phyloP scores from a whole-genome alignment of 2,113 vertebrate genomes.

The Dipodomys merriami region DNA sequence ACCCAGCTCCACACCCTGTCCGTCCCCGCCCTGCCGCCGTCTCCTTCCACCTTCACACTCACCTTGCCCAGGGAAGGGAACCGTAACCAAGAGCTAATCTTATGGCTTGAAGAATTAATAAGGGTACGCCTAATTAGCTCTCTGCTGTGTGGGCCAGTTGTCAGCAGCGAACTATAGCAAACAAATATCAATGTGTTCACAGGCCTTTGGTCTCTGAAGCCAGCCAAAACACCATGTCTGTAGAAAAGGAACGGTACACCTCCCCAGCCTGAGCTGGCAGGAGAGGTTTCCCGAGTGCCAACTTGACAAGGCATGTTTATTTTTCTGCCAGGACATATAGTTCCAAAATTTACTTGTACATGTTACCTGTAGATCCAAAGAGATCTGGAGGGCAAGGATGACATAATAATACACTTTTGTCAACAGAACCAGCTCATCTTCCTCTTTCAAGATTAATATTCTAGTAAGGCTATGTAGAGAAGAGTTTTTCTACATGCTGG shows the following conservation, averaged over 20 bases:
- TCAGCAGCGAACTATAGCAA: background rate
- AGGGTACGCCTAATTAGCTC: background rate
- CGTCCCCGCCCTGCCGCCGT: no score
- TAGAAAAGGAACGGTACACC: background rate
- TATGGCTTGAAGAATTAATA: background rate
- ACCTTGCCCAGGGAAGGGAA: background rate
- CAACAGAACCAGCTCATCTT: slow-evolving; percentile 27
- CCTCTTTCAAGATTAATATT: slow-evolving; percentile 48
- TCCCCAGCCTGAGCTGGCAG: background rate
- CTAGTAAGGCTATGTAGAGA: background rate
- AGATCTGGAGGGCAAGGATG: background rate
- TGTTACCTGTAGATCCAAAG: background rate
- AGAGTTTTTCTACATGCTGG: slow-evolving; percentile 62
- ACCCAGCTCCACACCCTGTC: no score
- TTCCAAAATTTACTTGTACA: background rate
- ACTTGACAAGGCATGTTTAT: rapidly evolving
- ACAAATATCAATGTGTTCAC: background rate
- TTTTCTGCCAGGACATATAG: background rate
- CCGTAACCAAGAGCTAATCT: background rate
- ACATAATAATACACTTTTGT: slow-evolving; percentile 54
- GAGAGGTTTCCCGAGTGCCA: background rate
- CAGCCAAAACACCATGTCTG: background rate
- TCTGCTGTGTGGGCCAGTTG: background rate
- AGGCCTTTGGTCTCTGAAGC: background rate
- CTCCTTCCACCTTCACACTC: background rate